Conservation (phyloP, 2,113 vertebrate genomes). For the Percopsis transmontana region DNA sequence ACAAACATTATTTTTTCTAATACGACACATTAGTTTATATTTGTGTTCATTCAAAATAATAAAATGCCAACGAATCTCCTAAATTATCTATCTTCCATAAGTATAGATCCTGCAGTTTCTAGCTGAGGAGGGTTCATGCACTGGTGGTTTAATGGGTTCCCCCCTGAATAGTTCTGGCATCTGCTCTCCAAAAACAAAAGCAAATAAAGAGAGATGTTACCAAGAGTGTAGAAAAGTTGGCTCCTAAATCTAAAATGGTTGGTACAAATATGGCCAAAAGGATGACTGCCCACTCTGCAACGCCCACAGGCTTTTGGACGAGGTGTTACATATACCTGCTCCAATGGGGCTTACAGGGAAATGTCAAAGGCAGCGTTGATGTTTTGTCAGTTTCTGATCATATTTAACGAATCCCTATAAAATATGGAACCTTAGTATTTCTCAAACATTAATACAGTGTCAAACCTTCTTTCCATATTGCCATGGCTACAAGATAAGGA, state of each 20-base stretch:
- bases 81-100: conserved; percentile 20
- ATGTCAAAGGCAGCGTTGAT: background rate
- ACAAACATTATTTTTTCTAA: background rate
- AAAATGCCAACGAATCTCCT: background rate
- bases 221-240: conserved; percentile 35
- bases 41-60: background rate
- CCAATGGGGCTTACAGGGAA: conserved; percentile 29
- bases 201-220: conserved; percentile 33
- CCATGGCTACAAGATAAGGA: conserved; percentile 55
- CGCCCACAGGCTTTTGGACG: conserved; percentile 23
- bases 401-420: background rate
- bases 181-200: conserved; percentile 49
- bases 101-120: conserved; percentile 50
- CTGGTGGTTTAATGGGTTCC: conserved; percentile 52
- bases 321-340: conserved; percentile 18
- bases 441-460: conserved; percentile 53
- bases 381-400: no score
- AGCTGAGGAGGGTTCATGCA: conserved; percentile 65
- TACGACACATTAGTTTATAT: background rate
- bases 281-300: conserved; percentile 25
- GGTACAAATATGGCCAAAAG: conserved; percentile 28
- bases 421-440: conserved; percentile 16
- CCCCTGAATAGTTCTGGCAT: conserved; percentile 63
- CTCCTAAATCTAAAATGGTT: conserved; percentile 46
- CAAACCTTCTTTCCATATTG: conserved; percentile 47